Base-by-base conservation (phyloP, 2,797 vertebrate species). In the Agapornis canus region DNA sequence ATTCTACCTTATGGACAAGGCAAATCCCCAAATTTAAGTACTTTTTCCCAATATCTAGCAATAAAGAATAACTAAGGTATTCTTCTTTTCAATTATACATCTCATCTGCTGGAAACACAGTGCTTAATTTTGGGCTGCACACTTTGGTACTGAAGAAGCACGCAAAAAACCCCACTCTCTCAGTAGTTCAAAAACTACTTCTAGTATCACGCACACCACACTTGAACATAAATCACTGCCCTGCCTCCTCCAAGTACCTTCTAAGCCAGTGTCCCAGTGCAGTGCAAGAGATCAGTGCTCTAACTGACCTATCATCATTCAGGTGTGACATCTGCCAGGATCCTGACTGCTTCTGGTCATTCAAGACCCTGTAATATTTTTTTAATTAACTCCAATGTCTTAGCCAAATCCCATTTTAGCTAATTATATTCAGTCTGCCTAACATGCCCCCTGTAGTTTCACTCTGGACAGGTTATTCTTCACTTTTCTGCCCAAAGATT, bases 351-450 rank as follows among this genome's bases (percentile, higher is more conserved):
- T 68, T 51, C 81, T 79, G 72, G 27, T 57, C 69, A 71, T 37
- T 76, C 70, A 57, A 35, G 25, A 35, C 29, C 22, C 31, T 22
- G 8, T 42, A 57, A 77, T 45, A 43, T 27, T 88, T 64, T 54
- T 83, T 89, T 57, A 84, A 93, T 93, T 70, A 76, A 92, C 73
- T 88, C 54, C 75, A 54, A 5, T 61, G 27, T 89, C 64, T 63
- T 27, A 71, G 72, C 65, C n/a, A 92, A 82, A 54, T 75, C 75
- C 51, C 88, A 92, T 73, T 94, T 94, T 79, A 89, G 37, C 37
- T 93, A 86, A 86, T 93, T 81, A 40, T 57, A 66, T 61, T 81
- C 80, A 60, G n/a, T 37, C 78, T 85, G n/a, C 66, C 56, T 64
- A 79, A 79, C 40, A 16, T 14, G 23, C 12, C 13, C 19, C 48